These are phyloP conservation scores for Brachionus asplanchnoidis DNA, from an alignment of 1,140 invertebrate species.

Conservation along the genomic window DNA sequence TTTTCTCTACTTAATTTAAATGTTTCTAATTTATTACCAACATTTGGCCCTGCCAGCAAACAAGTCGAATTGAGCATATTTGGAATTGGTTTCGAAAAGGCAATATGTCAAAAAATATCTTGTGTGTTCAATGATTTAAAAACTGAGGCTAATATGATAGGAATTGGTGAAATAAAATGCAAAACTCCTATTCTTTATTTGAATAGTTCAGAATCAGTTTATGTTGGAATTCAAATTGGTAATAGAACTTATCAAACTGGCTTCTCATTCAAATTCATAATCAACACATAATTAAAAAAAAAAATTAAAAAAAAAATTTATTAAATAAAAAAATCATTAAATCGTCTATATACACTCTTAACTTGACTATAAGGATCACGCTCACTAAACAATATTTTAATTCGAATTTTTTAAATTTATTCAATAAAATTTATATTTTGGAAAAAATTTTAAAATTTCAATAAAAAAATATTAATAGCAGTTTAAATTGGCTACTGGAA, in stretches of 20 bases:
- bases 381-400: background rate
- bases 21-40: background rate
- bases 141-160: background rate
- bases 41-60: background rate
- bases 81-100: constrained; percentile 18
- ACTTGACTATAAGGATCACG: background rate
- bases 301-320: background rate
- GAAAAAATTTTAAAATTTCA: background rate
- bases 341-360: background rate
- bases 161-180: constrained; percentile 8
- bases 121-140: background rate
- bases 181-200: background rate
- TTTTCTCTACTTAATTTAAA: background rate
- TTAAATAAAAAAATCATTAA: background rate
- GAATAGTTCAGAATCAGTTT: background rate
- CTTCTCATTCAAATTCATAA: background rate
- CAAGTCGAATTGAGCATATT: background rate
- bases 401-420: background rate
- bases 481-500: too few relatives aligned
- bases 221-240: background rate
- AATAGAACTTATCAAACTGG: background rate
- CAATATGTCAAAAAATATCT: background rate
- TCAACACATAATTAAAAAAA: background rate
- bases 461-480: background rate
- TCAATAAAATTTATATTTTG: background rate